These are phyloP conservation scores for Chondrilla cf. caribensis DNA, from an alignment of 37 sponge, comb jelly and placozoan species.

Conservation along the genomic window DNA sequence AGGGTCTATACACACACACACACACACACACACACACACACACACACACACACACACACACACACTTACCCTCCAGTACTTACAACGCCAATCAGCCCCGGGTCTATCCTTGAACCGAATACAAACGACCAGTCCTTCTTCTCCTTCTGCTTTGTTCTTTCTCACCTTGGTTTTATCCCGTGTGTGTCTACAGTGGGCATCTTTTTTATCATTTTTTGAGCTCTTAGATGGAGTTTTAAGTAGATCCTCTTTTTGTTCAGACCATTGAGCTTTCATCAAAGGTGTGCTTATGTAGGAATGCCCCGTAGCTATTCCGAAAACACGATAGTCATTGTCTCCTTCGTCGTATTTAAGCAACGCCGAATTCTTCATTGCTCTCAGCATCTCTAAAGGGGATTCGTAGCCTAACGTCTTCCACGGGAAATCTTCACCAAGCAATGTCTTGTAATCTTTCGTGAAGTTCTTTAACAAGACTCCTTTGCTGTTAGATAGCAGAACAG, in stretches of 20 bases:
- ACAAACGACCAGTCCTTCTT: too few species aligned
- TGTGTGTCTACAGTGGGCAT: too few species aligned
- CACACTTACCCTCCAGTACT: background rate
- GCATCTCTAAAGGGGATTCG: conserved; percentile 8
- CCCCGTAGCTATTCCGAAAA: background rate
- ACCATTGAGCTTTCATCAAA: conserved; percentile 12
- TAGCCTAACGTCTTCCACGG: conserved; percentile 49
- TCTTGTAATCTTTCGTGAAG: conserved; percentile 45
- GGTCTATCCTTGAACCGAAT: too few species aligned
- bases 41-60: background rate
- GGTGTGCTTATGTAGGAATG: conserved; percentile 4
- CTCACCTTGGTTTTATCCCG: too few species aligned
- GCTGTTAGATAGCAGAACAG: conserved; percentile 42
- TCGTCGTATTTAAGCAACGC: background rate
- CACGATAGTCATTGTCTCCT: background rate
- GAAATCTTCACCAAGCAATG: conserved; percentile 27
- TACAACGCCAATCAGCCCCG: too few species aligned
- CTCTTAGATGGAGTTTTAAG: background rate
- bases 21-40: conserved; percentile 41
- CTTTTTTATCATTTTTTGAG: background rate
- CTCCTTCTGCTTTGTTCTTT: too few species aligned
- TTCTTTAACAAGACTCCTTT: conserved; percentile 41
- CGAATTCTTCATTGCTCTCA: conserved; percentile 27
- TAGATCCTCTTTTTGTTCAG: background rate
- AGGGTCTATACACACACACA: conserved; percentile 17